Evolutionary conservation across 2,797 vertebrate genomes (phyloP), one percentile per base, ranked within the genome.

Genomic region (Selene dorsalis): DNA sequence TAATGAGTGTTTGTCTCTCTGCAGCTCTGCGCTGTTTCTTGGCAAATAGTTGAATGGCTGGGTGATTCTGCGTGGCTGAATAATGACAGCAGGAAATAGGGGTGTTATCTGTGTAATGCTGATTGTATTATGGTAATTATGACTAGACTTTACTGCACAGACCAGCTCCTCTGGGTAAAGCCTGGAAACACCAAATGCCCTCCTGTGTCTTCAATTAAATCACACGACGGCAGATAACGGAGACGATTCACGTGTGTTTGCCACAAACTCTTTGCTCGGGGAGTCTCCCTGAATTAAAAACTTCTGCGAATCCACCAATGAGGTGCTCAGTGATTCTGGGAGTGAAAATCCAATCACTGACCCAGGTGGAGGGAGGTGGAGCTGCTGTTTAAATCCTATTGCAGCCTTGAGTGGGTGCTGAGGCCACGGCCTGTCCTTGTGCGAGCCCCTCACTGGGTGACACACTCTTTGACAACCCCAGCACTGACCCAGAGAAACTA

Each of bases 1-100:
- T 93, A 93, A 93, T 92, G 88, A 93, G 80, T 88, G 84, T 92
- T 92, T 93, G 90, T 91, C 83, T 92, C 83, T 83, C 71, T 68
- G 75, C 65, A 55, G 84, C 82, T 74, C 67, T 52, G 75, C 2
- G 13, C 72, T 80, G 80, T 81, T 88, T 50, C 84, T 61, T 72
- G 69, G 82, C 78, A 84, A 92, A 88, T 79, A 86, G 82, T 66
- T 82, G 72, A 90, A 91, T 81, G 91, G 91, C 82, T 90, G 87
- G 85, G 45, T 92, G 87, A 84, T 78, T 90, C 80, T 88, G 81
- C 56, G 55, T 45, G 87, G 84, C 74, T 80, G 83, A 80, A 77
- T 88, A 89, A 91, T 86, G 84, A 82, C 68, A 75, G 79, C 26
- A 79, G 71, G 77, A 90, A 90, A 89, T 76, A 86, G 71, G 75